Conservation (phyloP, 92 coral and sea anemone genomes). For the Palythoa caribaeorum region DNA sequence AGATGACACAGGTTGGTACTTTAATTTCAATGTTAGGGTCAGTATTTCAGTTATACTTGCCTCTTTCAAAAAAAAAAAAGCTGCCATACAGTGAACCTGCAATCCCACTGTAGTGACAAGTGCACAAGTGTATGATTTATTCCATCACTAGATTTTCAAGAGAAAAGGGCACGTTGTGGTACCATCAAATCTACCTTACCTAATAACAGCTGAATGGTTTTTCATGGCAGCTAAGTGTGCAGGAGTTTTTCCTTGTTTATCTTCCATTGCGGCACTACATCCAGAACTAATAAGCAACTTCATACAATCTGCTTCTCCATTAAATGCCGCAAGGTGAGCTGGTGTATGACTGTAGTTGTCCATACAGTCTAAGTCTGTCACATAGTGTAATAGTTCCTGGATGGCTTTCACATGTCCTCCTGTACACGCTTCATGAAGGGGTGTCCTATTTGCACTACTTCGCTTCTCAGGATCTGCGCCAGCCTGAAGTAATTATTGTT, state of each 20-base stretch:
- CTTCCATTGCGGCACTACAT: conserved; percentile 75
- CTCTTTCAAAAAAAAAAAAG: too few species aligned
- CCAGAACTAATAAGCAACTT: conserved; percentile 78
- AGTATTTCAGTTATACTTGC: too few species aligned
- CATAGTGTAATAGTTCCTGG: conserved; percentile 71
- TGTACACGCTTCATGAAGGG: conserved; percentile 96
- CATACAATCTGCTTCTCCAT: conserved; percentile 93
- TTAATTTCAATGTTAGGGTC: too few species aligned
- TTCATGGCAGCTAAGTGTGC: conserved; percentile 92
- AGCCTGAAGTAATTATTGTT: conserved; percentile 58
- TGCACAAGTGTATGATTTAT: too few species aligned
- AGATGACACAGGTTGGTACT: too few species aligned
- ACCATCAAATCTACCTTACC: not conserved
- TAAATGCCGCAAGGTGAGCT: conserved; percentile 94
- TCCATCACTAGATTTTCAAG: too few species aligned
- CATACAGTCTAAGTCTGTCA: conserved; percentile 71
- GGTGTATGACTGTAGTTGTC: conserved; percentile 93
- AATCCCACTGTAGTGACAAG: too few species aligned
- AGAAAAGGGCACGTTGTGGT: too few species aligned
- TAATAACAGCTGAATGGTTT: conserved; percentile 77
- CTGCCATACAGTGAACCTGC: too few species aligned
- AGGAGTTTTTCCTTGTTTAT: conserved; percentile 85
- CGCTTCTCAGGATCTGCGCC: conserved; percentile 86
- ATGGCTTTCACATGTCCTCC: conserved; percentile 87
- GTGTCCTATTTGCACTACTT: conserved; percentile 87